These are phyloP conservation scores for Aphelocoma coerulescens DNA, from an alignment of 2,113 vertebrate genomes.

Conservation along the genomic window DNA sequence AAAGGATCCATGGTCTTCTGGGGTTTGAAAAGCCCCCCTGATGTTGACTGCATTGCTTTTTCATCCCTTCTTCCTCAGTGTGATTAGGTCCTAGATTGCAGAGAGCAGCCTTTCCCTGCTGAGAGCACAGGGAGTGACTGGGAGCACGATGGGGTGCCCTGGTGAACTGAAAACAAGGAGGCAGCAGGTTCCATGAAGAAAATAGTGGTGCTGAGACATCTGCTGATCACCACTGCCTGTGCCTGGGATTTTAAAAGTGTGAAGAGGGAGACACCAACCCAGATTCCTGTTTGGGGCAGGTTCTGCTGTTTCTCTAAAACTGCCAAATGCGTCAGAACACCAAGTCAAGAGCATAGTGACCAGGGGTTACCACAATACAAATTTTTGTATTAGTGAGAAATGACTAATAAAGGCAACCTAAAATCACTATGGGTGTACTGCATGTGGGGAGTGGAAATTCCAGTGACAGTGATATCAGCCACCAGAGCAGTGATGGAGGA, in stretches of 20 bases:
- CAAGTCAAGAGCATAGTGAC: not conserved
- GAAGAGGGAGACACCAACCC: fast-evolving
- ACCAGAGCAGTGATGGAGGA: not conserved
- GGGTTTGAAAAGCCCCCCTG: not conserved
- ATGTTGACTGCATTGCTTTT: not conserved
- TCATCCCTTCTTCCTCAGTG: not conserved
- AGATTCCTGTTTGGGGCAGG: not conserved
- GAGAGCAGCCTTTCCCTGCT: not conserved
- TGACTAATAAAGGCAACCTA: not conserved
- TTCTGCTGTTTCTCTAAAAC: not conserved
- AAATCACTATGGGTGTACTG: not conserved
- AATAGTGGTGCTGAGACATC: not conserved
- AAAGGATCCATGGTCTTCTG: not conserved
- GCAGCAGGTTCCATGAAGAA: not conserved
- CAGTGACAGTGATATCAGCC: not conserved
- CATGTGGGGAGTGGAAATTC: not conserved
- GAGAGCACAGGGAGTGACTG: not conserved
- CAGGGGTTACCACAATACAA: not conserved
- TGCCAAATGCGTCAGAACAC: fast-evolving
- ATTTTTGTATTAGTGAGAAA: not conserved
- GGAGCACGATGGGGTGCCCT: not conserved
- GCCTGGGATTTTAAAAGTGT: not conserved
- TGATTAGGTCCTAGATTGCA: not conserved
- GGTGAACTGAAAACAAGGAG: not conserved
- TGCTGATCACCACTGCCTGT: not conserved